A percentile compares a stretch with the other conserved stretches of the same genome.
Evolutionary conservation across 2,888 invertebrate species (phyloP).

Genomic region (Sinodicranocentrus sp.): DNA sequence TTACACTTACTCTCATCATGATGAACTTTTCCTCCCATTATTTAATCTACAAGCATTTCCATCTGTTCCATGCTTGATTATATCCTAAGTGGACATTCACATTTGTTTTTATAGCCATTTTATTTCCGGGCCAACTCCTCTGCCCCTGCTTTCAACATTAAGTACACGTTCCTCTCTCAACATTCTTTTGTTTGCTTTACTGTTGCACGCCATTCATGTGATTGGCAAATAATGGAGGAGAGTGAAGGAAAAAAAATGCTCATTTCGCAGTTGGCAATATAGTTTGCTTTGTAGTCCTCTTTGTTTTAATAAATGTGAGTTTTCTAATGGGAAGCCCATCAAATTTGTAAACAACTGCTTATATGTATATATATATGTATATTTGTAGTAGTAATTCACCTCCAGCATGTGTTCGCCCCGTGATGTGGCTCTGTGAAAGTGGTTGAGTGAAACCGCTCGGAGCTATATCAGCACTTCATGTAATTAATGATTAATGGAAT

Average conservation of each 20-base stretch:
- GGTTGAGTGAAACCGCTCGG: neutral
- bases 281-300: too few relatives aligned
- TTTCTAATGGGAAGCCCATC: too few relatives aligned
- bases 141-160: neutral
- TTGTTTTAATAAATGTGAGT: too few relatives aligned
- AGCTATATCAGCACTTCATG: constrained; percentile 42
- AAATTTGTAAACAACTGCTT: too few relatives aligned
- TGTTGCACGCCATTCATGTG: constrained; percentile 15
- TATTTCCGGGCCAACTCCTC: constrained; percentile 65
- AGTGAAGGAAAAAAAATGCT: constrained; percentile 1
- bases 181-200: neutral
- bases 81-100: constrained; percentile 67
- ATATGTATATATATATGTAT: too few relatives aligned
- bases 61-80: constrained; percentile 65
- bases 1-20: constrained; percentile 27
- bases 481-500: constrained; percentile 67
- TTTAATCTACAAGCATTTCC: constrained; percentile 60
- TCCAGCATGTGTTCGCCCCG: too few relatives aligned
- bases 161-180: neutral
- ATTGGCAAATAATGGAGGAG: constrained; percentile 10
- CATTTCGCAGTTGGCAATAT: too few relatives aligned
- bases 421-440: too few relatives aligned
- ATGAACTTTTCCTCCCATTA: constrained; percentile 53
- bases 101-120: constrained; percentile 67
- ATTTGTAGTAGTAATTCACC: too few relatives aligned